Evolutionary conservation across 2,113 vertebrate genomes (phyloP), one percentile per base, ranked within the genome.

Genomic region (Carassius gibelio): DNA sequence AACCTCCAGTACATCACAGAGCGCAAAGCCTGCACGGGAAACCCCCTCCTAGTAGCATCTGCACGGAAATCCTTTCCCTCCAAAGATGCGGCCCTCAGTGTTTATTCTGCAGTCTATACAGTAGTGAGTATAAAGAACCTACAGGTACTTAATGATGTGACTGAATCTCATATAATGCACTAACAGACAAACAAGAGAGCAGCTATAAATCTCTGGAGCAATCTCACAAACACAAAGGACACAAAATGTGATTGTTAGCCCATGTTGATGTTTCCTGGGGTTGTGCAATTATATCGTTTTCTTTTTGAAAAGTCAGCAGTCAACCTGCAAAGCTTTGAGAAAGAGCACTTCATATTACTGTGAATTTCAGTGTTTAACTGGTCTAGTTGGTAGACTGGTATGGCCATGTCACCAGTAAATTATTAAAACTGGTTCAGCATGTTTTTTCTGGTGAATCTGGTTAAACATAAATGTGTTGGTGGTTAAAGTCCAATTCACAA

Each of bases 21-120:
- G 85, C 93, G 89, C 8, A 93, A 95, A 0, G 96, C 96, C 89
- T 97, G 97, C 83, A 95, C 95, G 0, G 97, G 97, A n/a, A 96
- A 96, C 92, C 96, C 97, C 0, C 94, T 91, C 86, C 88, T 97
- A 75, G 95, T 97, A 86, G 91, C 91, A 0, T 95, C 95, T 0
- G 97, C 97, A 0, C 95, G 97, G 30, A 95, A 96, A 82, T 96
- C 97, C 69, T 97, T 98, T 86, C 97, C 97, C 36, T 98, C 96
- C 89, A 97, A 97, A 90, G 96, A 97, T 0, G 96, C 96, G 0
- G 97, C 97, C 0, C 95, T 98, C 76, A 96, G 96, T 64, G 96
- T 97, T 72, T 98, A 97, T n/a, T 96, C 96, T 0, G 96, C 96
- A 66, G 90, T 96, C 82, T 98, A 84, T 11, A 48, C 45, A 48